Conservation (phyloP, 2,888 invertebrate genomes). For the Diarsia brunnea region DNA sequence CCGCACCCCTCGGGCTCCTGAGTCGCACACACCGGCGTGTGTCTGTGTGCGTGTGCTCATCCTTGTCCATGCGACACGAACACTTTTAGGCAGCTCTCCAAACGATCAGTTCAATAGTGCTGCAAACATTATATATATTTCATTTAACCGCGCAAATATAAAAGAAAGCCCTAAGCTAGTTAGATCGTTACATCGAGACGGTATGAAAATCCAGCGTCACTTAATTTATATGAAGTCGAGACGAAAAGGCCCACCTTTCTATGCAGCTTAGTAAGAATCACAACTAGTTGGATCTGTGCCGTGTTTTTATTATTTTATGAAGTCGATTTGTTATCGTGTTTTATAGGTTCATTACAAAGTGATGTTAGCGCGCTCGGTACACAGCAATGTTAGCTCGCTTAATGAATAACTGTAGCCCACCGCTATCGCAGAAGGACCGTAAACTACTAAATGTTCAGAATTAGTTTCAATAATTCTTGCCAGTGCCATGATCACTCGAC, state of each 20-base stretch:
- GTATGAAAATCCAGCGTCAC: neutral
- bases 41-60: slow-evolving; percentile 31
- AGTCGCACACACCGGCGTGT: slow-evolving; percentile 4
- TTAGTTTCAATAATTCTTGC: neutral
- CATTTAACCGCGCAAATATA: neutral
- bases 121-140: slow-evolving; percentile 19
- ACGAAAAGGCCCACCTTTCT: neutral
- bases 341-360: neutral
- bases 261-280: neutral
- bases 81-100: slow-evolving; percentile 21
- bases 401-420: neutral
- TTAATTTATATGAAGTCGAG: slow-evolving; percentile 14
- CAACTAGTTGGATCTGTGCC: neutral
- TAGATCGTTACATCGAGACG: neutral
- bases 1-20: slow-evolving; percentile 22
- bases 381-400: neutral
- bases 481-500: neutral
- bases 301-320: neutral
- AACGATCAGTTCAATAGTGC: slow-evolving; percentile 3
- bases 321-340: neutral
- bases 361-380: neutral
- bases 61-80: neutral
- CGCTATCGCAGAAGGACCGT: slow-evolving; percentile 1
- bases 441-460: neutral
- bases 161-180: slow-evolving; percentile 10